Conservation (phyloP, 2,113 vertebrate species). For the Bubalus kerabau region DNA sequence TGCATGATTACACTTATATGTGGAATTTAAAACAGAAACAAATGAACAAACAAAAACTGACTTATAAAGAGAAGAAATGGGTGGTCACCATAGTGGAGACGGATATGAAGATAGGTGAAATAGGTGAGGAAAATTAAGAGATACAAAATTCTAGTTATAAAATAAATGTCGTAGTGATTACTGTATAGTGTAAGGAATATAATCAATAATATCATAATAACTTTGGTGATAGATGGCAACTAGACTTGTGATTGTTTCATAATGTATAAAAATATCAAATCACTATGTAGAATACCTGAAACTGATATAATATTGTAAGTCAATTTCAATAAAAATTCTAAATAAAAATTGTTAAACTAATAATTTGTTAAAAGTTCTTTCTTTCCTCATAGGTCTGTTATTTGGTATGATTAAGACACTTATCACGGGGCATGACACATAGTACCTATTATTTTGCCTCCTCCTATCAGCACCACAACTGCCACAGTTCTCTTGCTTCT, state of each 20-base stretch:
- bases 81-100: neutral
- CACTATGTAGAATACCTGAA: neutral
- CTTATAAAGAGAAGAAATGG: neutral
- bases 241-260: neutral
- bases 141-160: neutral
- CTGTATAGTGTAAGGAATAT: neutral
- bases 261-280: neutral
- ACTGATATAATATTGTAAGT: neutral
- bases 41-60: neutral
- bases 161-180: neutral
- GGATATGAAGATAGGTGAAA: neutral
- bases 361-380: neutral
- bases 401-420: neutral
- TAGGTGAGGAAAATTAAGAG: neutral
- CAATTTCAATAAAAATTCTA: neutral
- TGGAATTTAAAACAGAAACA: neutral
- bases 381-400: neutral
- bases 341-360: neutral
- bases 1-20: neutral
- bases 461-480: neutral
- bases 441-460: neutral
- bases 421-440: neutral
- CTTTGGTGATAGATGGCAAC: neutral
- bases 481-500: neutral
- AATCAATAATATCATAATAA: neutral